Base-by-base conservation (phyloP, 2,888 invertebrate species). In the Ashinkailepas kermadecensis region DNA sequence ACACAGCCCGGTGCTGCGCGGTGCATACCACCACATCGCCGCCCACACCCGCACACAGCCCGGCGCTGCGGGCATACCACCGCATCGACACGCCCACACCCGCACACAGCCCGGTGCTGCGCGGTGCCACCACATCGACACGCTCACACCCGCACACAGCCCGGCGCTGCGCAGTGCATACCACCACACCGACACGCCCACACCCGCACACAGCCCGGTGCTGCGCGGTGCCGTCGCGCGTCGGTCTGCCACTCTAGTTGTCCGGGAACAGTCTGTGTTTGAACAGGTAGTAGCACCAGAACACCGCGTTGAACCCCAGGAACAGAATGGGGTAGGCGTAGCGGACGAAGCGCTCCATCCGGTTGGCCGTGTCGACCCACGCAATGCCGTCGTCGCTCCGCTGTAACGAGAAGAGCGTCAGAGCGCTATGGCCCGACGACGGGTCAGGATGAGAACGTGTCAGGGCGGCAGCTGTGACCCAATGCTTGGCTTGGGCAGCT, bases 251-350 rank as follows among this genome's bases (percentile, higher is more conserved):
- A 13, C 23, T 18, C 70, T 70, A 70, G 54, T 39, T 39, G 70
- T 70, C 54, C 11, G 25, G 8, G 70, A 39, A 70, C 25, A 25
- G 54, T 4, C 57, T n/a, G 57, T 56, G n/a, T 21, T 78, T 78
- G 78, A 78, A 59, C 62, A 83, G 62, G 74, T 81, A 83, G 67
- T 81, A 67, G 62, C 39, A 57, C 83, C 83, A 83, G 81, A 81
- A 83, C 0, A 25, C 81, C 18, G 78, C 54, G 82, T 83, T 83
- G 79, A 82, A 83, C 9, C 25, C 79, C 13, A 81, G 39, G 70
- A 83, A 83, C 65, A 57, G n/a, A 56, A 58, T 21, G 25, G 81
- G 80, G 74, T 81, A 83, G n/a, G 67, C 59, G 58, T 59, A 54
- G 56, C 59, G 82, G 79, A 80, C 80, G 13, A 54, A 62, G 12